These are phyloP conservation scores for Cetoscarus ocellatus DNA, from an alignment of 2,797 vertebrate genomes.

Conservation along the genomic window DNA sequence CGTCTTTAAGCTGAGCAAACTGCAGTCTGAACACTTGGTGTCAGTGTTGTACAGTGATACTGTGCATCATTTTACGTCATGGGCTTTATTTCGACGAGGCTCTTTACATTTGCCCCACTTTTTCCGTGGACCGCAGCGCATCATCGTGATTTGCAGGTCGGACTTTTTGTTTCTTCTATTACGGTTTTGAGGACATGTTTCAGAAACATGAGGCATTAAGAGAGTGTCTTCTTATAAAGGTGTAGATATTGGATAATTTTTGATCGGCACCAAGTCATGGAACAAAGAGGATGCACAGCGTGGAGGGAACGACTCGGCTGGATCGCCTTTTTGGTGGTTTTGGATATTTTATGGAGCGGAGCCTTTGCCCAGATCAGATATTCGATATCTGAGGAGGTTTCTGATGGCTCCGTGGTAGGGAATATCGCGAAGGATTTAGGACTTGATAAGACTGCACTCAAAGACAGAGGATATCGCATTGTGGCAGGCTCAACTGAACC, in stretches of 20 bases:
- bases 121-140: background rate
- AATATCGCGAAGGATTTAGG: conserved; percentile 83
- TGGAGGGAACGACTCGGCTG: conserved; percentile 25
- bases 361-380: conserved; percentile 75
- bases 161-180: background rate
- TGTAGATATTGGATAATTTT: conserved; percentile 63
- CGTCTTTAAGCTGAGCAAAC: background rate
- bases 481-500: conserved; percentile 68
- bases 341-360: conserved; percentile 38
- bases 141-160: background rate
- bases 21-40: conserved; percentile 39
- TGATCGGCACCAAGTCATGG: conserved; percentile 71
- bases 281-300: conserved; percentile 60
- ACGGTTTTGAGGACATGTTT: background rate
- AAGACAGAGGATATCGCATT: conserved; percentile 79
- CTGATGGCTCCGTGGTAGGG: conserved; percentile 65
- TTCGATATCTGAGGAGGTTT: conserved; percentile 82
- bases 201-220: conserved; percentile 46
- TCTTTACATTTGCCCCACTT: background rate
- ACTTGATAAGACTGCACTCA: conserved; percentile 74
- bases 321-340: conserved; percentile 13
- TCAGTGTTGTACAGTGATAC: conserved; percentile 44
- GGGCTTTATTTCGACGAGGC: background rate
- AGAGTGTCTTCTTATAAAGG: conserved; percentile 29
- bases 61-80: conserved; percentile 24